Evolutionary conservation across 2,888 invertebrate genomes (phyloP).

Genomic region (Tinea trinotella): DNA sequence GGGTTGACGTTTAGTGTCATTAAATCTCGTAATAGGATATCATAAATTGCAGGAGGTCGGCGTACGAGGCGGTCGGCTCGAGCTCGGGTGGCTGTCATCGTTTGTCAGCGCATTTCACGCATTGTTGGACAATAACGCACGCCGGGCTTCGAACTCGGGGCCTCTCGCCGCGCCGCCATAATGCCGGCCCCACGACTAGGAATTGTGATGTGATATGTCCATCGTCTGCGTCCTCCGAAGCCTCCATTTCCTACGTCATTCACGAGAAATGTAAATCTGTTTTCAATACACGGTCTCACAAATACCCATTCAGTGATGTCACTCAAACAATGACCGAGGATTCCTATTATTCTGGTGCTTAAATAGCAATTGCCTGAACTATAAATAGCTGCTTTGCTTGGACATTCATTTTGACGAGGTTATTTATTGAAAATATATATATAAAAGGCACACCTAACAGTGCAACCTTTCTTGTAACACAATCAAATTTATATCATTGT

Average conservation of each 20-base stretch:
- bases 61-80: conserved; percentile 39
- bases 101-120: conserved; percentile 73
- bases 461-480: conserved; percentile 31
- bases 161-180: background rate
- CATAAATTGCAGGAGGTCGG: conserved; percentile 69
- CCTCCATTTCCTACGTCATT: conserved; percentile 17
- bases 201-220: conserved; percentile 35
- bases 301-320: background rate
- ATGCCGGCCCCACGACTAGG: conserved; percentile 32
- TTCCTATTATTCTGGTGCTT: too few species aligned
- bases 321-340: too few species aligned
- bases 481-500: conserved; percentile 50
- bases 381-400: background rate
- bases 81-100: conserved; percentile 65
- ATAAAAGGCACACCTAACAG: conserved; percentile 26
- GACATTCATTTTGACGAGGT: background rate
- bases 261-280: conserved; percentile 7
- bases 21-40: conserved; percentile 72
- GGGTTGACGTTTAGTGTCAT: conserved; percentile 63
- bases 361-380: too few species aligned
- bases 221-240: conserved; percentile 17
- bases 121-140: conserved; percentile 71
- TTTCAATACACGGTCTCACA: background rate
- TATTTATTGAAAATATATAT: too few species aligned
- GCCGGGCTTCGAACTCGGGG: conserved; percentile 22